These are phyloP conservation scores for Chelidonichthys spinosus DNA, from an alignment of 2,797 vertebrate species.

Conservation along the genomic window DNA sequence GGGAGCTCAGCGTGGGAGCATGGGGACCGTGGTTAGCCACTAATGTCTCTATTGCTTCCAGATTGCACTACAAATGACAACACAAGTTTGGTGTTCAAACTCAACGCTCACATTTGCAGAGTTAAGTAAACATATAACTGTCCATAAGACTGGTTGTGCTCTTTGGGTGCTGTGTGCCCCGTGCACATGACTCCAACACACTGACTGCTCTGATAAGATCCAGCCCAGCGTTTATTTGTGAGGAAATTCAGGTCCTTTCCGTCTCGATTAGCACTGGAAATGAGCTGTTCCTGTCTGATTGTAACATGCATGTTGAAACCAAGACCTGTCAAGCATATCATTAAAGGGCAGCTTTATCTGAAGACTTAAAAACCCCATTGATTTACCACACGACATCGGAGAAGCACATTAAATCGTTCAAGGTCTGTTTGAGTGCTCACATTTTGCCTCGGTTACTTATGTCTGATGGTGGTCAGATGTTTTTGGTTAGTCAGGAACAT, in stretches of 20 bases:
- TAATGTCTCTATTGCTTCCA: constrained; percentile 85
- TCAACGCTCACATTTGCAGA: constrained; percentile 44
- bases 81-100: constrained; percentile 52
- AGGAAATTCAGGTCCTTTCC: constrained; percentile 54
- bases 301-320: constrained; percentile 51
- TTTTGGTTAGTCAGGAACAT: constrained; percentile 43
- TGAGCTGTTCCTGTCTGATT: constrained; percentile 41
- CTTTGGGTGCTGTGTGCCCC: constrained; percentile 33
- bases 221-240: constrained; percentile 61
- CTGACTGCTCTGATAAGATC: constrained; percentile 63
- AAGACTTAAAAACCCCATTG: constrained; percentile 26
- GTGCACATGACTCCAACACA: constrained; percentile 52
- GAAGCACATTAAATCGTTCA: constrained; percentile 22
- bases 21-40: constrained; percentile 73
- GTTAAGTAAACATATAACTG: constrained; percentile 65
- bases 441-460: constrained; percentile 28
- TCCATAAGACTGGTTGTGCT: constrained; percentile 40
- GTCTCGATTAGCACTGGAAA: constrained; percentile 39
- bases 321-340: constrained; percentile 48
- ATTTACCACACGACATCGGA: constrained; percentile 25
- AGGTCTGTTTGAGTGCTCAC: constrained; percentile 27
- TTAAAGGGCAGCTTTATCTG: constrained; percentile 48
- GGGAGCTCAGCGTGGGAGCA: constrained; percentile 78
- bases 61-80: constrained; percentile 73
- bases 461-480: constrained; percentile 51